Percentiles rank a stretch among this genome's conserved stretches.
phyloP scores from a whole-genome alignment of 2,888 invertebrate species.

The Girardia tigrina region DNA sequence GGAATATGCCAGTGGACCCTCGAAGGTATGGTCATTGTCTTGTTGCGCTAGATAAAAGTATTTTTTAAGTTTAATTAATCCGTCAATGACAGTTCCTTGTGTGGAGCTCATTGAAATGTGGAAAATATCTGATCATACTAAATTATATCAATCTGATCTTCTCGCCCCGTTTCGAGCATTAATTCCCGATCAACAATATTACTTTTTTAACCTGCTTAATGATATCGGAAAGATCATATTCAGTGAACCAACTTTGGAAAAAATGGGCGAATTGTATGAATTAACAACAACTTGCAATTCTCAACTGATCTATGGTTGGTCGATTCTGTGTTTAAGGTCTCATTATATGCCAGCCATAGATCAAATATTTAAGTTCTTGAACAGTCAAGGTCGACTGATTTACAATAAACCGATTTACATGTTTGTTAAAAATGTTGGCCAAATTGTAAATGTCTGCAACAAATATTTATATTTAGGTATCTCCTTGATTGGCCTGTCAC shows the following conservation, averaged over 20 bases:
- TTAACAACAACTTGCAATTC: neutral
- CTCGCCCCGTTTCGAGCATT: neutral
- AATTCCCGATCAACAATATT: neutral
- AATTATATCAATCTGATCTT: neutral
- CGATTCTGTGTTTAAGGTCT: neutral
- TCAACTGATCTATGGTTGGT: neutral
- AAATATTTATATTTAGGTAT: no score
- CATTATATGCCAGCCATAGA: neutral
- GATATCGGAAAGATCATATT: neutral
- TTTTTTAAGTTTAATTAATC: neutral
- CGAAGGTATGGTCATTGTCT: neutral
- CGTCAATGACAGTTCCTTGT: neutral
- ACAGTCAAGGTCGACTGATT: neutral
- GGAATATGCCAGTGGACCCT: neutral
- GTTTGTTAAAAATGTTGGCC: no score
- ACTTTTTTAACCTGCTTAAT: neutral
- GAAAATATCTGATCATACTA: neutral
- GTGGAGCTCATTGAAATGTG: neutral
- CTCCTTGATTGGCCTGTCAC: no score
- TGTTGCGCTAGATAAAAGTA: no score
- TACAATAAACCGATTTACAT: neutral
- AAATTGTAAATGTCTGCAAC: no score
- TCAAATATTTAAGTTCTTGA: neutral
- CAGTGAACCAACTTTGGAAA: neutral
- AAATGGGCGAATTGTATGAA: neutral